Percentiles rank a stretch among this genome's conserved stretches.
phyloP scores from a whole-genome alignment of 2,113 vertebrate genomes.

The Dasyurus viverrinus region DNA sequence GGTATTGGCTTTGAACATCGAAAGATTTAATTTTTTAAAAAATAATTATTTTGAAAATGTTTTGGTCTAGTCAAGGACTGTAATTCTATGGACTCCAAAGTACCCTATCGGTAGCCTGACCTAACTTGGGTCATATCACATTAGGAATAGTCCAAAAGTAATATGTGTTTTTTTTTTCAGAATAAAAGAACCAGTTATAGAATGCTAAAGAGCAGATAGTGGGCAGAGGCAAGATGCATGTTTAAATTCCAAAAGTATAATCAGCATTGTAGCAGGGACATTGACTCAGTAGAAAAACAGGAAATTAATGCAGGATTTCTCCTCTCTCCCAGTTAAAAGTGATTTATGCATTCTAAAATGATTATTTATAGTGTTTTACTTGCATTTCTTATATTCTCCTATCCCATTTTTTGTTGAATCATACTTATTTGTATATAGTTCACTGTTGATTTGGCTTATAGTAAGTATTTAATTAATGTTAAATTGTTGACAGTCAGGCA shows the following conservation, averaged over 20 bases:
- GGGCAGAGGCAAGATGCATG: not conserved
- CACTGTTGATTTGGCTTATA: not conserved
- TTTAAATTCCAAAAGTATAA: not conserved
- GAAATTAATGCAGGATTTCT: not conserved
- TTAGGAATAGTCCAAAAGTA: not conserved
- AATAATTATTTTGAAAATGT: slow-evolving; percentile 68
- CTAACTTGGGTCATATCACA: not conserved
- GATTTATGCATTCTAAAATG: not conserved
- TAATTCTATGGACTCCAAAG: not conserved
- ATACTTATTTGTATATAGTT: not conserved
- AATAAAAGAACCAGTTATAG: not conserved
- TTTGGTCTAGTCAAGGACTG: not conserved
- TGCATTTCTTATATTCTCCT: not conserved
- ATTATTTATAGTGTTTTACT: not conserved
- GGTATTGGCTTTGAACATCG: slow-evolving; percentile 41
- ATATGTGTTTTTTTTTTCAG: not conserved
- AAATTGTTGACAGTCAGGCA: not conserved
- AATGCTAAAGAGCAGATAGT: not conserved
- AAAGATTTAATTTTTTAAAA: slow-evolving; percentile 49
- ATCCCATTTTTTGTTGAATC: not conserved
- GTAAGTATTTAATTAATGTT: not conserved
- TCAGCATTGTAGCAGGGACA: not conserved
- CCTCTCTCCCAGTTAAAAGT: not conserved
- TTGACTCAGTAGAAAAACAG: not conserved
- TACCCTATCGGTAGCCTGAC: not conserved